Percentiles rank a stretch among this genome's conserved stretches.
phyloP scores from a whole-genome alignment of 2,113 vertebrate genomes.

The Paradoxurus hermaphroditus region DNA sequence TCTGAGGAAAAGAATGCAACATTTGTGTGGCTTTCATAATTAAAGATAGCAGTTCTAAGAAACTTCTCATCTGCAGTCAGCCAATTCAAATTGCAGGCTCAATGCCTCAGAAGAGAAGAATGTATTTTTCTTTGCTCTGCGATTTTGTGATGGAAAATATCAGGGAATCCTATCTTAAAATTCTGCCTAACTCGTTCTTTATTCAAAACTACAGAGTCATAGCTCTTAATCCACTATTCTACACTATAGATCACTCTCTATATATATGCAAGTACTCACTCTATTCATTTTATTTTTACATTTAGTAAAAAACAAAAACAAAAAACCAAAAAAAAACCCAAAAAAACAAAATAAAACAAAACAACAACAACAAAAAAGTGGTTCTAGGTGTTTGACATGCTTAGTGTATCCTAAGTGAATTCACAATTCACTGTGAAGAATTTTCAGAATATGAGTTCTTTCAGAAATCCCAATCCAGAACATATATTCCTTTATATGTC shows the following conservation, averaged over 20 bases:
- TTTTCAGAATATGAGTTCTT: neutral
- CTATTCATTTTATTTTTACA: neutral
- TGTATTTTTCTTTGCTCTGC: neutral
- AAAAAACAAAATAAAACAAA: too few species aligned
- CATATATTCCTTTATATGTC: neutral
- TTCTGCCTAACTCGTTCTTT: neutral
- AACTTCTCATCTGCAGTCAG: neutral
- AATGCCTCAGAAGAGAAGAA: neutral
- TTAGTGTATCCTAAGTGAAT: too few species aligned
- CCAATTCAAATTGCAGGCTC: neutral
- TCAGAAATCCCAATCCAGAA: neutral
- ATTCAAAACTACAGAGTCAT: neutral
- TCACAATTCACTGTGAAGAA: neutral
- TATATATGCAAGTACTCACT: neutral
- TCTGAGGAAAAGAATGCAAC: neutral
- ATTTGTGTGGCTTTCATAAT: neutral
- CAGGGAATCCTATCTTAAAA: neutral
- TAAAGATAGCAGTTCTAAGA: neutral
- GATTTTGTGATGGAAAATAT: neutral
- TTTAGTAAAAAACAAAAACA: neutral
- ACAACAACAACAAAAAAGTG: too few species aligned
- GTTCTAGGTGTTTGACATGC: neutral
- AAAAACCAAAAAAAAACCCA: too few species aligned
- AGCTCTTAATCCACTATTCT: fast-evolving
- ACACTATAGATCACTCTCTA: too few species aligned